These are phyloP conservation scores for Echinarachnius parma DNA, from an alignment of 53 echinoderm and acorn worm species.

Conservation along the genomic window DNA sequence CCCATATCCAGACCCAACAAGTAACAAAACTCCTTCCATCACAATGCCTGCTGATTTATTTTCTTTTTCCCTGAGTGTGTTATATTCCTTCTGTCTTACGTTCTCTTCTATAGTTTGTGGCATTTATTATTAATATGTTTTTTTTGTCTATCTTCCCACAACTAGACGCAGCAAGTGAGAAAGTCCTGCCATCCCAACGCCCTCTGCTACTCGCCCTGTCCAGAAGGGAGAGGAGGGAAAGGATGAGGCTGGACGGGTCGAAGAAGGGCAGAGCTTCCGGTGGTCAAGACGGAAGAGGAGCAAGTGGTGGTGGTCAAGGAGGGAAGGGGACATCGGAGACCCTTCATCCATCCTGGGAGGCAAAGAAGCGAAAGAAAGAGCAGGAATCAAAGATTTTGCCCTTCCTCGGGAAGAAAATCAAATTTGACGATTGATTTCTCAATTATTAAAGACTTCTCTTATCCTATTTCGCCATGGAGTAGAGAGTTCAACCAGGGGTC, in stretches of 20 bases:
- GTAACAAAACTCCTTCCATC: too few relatives aligned
- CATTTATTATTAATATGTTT: too few relatives aligned
- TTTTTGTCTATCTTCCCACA: not conserved
- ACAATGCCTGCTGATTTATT: too few relatives aligned
- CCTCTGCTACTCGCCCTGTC: not conserved
- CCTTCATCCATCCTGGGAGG: slow-evolving; percentile 93
- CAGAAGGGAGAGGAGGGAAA: not conserved
- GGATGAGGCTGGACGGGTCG: not conserved
- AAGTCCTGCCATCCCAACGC: slow-evolving; percentile 12
- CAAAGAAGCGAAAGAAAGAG: slow-evolving; percentile 64
- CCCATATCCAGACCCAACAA: too few relatives aligned
- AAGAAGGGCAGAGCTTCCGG: not conserved
- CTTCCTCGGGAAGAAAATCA: slow-evolving; percentile 84
- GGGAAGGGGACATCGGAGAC: slow-evolving; percentile 32
- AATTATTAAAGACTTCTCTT: too few relatives aligned
- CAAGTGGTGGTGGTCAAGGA: not conserved
- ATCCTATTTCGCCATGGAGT: too few relatives aligned
- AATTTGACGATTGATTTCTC: slow-evolving; percentile 75
- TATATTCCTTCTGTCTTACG: too few relatives aligned
- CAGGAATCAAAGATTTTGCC: slow-evolving; percentile 56
- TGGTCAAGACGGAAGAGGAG: not conserved
- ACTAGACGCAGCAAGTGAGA: slow-evolving; percentile 12
- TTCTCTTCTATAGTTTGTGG: too few relatives aligned
- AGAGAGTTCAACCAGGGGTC: too few relatives aligned
- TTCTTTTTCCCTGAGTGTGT: too few relatives aligned